A percentile compares a stretch with the other conserved stretches of the same genome.
Evolutionary conservation across 1,140 invertebrate species (phyloP).

Genomic region (Chironomus striatipennis): DNA sequence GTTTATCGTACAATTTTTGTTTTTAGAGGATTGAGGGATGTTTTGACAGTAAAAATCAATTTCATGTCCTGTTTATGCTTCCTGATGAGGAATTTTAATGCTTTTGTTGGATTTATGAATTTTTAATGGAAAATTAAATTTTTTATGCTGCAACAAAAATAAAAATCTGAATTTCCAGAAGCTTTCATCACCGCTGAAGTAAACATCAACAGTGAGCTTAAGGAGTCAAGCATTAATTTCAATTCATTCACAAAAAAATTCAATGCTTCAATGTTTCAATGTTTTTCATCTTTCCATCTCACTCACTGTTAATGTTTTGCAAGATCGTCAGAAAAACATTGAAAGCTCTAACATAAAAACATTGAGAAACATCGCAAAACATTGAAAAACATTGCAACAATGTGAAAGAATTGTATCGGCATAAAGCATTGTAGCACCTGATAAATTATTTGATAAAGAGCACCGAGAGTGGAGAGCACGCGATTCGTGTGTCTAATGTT

Average conservation of each 20-base stretch:
- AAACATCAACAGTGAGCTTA: neutral
- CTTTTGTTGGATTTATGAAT: neutral
- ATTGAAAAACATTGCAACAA: neutral
- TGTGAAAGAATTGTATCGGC: too few relatives aligned
- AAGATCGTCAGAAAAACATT: neutral
- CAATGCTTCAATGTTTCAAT: neutral
- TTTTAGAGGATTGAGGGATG: neutral
- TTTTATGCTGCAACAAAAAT: neutral
- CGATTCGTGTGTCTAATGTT: neutral
- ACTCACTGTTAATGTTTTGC: too few relatives aligned
- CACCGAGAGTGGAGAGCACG: neutral
- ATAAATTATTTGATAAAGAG: neutral
- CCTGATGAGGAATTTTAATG: neutral
- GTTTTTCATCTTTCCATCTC: neutral
- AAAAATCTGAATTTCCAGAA: too few relatives aligned
- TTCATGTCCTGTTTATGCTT: neutral
- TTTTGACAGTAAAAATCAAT: slow-evolving; percentile 14
- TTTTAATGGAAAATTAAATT: neutral
- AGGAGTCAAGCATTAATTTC: neutral
- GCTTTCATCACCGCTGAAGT: neutral
- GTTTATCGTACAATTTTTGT: neutral
- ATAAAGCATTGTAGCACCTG: too few relatives aligned
- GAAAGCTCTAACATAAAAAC: neutral
- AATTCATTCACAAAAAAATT: neutral
- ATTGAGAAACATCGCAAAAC: neutral